These are phyloP conservation scores for Plagiodera versicolora DNA, from an alignment of 2,888 invertebrate species.

Conservation along the genomic window DNA sequence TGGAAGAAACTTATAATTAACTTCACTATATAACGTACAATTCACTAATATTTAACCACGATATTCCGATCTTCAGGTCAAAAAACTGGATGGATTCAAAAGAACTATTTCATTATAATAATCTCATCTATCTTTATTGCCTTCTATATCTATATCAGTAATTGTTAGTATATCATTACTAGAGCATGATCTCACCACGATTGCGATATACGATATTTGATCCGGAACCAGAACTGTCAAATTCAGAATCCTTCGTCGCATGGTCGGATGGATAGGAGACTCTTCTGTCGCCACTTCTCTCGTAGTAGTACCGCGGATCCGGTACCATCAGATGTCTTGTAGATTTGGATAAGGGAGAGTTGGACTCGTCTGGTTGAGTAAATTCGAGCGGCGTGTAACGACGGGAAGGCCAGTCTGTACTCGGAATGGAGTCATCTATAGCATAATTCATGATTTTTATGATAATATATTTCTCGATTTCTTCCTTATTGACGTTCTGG, in stretches of 20 bases:
- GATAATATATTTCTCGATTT: too few species aligned
- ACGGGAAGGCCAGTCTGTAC: conserved; percentile 74
- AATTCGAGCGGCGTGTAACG: conserved; percentile 78
- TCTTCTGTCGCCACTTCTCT: conserved; percentile 53
- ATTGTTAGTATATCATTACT: conserved; percentile 4
- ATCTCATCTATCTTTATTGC: conserved; percentile 14
- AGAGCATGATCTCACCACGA: conserved; percentile 46
- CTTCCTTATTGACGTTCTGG: conserved; percentile 11
- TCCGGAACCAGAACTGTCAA: conserved; percentile 44
- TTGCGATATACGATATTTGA: conserved; percentile 48
- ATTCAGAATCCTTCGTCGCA: conserved; percentile 45
- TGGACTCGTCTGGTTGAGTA: conserved; percentile 76
- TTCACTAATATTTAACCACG: too few species aligned
- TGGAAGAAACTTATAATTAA: too few species aligned
- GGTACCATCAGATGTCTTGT: conserved; percentile 76
- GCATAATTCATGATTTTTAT: conserved; percentile 32
- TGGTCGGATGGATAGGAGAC: conserved; percentile 45
- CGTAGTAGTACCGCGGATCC: conserved; percentile 68
- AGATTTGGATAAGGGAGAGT: conserved; percentile 74
- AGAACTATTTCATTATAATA: conserved; percentile 14
- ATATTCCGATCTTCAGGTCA: too few species aligned
- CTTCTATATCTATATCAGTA: conserved; percentile 4
- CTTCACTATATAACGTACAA: too few species aligned
- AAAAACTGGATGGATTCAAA: background rate
- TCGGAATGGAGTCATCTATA: conserved; percentile 67